A percentile compares a stretch with the other conserved stretches of the same genome.
Conservation (phyloP, 2,113 vertebrate species). For the Otocyon megalotis region DNA sequence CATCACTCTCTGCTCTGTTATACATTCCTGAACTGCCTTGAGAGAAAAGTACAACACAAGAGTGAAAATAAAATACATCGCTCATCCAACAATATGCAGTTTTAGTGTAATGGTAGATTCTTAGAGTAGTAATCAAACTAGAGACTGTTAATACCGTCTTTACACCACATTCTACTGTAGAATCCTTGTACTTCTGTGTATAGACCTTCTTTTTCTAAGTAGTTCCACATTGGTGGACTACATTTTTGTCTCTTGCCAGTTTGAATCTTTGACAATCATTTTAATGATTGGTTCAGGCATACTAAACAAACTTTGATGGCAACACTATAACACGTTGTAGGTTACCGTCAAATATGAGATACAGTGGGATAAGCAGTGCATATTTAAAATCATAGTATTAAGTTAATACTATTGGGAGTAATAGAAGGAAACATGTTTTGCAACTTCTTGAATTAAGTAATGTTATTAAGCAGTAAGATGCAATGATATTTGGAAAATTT, state of each 20-base stretch:
- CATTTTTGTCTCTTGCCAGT: not conserved
- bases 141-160: not conserved
- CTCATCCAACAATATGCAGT: not conserved
- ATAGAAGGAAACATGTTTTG: not conserved
- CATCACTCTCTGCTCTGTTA: not conserved
- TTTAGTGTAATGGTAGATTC: not conserved
- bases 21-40: not conserved
- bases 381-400: not conserved
- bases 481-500: conserved; percentile 61
- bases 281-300: not conserved
- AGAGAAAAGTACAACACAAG: not conserved
- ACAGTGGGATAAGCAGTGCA: not conserved
- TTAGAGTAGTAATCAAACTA: not conserved
- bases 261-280: not conserved
- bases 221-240: not conserved
- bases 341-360: not conserved
- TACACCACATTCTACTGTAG: not conserved
- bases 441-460: conserved; percentile 23
- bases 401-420: not conserved
- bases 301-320: not conserved
- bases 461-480: conserved; percentile 56
- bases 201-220: not conserved
- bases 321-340: not conserved
- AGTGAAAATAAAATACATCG: not conserved
- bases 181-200: not conserved